Conservation (phyloP, 1,140 invertebrate species). For the Bombus waltoni region DNA sequence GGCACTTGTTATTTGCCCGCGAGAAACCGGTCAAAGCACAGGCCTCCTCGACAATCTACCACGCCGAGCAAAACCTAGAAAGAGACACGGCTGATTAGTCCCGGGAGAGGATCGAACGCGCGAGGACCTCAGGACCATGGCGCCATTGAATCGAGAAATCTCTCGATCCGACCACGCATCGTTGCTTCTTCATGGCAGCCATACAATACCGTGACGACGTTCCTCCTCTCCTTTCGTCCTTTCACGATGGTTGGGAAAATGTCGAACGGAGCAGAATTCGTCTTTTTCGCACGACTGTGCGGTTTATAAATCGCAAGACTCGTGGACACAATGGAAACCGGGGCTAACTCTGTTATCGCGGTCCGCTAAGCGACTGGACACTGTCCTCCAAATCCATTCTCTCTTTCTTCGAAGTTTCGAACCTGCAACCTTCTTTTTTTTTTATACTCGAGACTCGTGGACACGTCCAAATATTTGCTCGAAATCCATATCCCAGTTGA, state of each 20-base stretch:
- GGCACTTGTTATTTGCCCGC: conserved; percentile 21
- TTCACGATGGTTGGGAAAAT: not conserved
- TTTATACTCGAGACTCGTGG: conserved; percentile 48
- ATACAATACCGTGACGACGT: conserved; percentile 35
- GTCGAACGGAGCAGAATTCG: not conserved
- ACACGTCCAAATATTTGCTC: conserved; percentile 78
- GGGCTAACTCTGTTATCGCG: conserved; percentile 77
- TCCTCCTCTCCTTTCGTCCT: not conserved
- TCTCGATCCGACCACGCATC: conserved; percentile 43
- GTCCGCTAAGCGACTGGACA: conserved; percentile 71
- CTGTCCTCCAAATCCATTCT: conserved; percentile 56
- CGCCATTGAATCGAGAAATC: conserved; percentile 44
- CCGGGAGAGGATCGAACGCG: conserved; percentile 39
- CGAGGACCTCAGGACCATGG: conserved; percentile 29
- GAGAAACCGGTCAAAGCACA: conserved; percentile 25
- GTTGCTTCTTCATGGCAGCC: conserved; percentile 42
- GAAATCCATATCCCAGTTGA: conserved; percentile 64
- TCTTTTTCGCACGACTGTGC: conserved; percentile 57
- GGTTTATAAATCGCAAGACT: conserved; percentile 70
- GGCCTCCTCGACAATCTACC: not conserved
- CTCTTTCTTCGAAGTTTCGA: not conserved
- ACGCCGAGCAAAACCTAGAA: not conserved
- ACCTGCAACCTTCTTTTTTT: conserved; percentile 10
- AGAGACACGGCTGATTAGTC: conserved; percentile 55
- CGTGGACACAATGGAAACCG: conserved; percentile 58